Percentiles rank a stretch among this genome's conserved stretches.
phyloP scores from a whole-genome alignment of 2,797 vertebrate species.

The Enteromius argenteus region DNA sequence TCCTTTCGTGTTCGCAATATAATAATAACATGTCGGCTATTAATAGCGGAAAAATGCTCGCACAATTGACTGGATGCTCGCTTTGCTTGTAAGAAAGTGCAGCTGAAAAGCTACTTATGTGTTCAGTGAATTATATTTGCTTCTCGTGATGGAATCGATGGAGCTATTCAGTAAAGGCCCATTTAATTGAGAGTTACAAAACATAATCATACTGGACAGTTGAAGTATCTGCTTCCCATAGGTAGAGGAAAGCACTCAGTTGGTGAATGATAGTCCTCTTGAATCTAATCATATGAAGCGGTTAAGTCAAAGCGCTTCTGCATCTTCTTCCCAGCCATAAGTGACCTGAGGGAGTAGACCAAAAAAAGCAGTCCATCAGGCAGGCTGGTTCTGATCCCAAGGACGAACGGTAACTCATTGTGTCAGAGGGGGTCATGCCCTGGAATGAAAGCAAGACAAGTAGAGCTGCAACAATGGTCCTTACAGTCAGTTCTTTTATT shows the following conservation, averaged over 20 bases:
- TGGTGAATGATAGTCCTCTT: constrained; percentile 49
- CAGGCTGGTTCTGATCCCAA: constrained; percentile 26
- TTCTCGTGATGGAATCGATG: constrained; percentile 24
- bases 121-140: constrained; percentile 25
- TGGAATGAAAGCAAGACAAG: constrained; percentile 53
- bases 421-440: constrained; percentile 49
- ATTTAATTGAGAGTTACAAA: constrained; percentile 42
- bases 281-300: constrained; percentile 48
- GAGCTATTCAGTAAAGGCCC: constrained; percentile 32
- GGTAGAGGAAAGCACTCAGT: constrained; percentile 58
- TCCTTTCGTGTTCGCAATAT: background rate
- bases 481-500: constrained; percentile 48
- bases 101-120: constrained; percentile 7
- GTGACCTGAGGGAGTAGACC: constrained; percentile 18
- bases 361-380: constrained; percentile 12
- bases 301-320: constrained; percentile 36
- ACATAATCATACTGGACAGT: constrained; percentile 45
- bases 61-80: background rate
- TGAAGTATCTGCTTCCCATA: constrained; percentile 49
- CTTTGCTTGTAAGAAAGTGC: background rate
- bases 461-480: constrained; percentile 48
- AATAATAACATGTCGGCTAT: background rate
- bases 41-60: background rate
- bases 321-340: constrained; percentile 23
- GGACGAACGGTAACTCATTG: constrained; percentile 23